Evolutionary conservation across 30 jellyfish, hydroid and myxozoan genomes (phyloP).

Genomic region (Rhopilema esculentum): DNA sequence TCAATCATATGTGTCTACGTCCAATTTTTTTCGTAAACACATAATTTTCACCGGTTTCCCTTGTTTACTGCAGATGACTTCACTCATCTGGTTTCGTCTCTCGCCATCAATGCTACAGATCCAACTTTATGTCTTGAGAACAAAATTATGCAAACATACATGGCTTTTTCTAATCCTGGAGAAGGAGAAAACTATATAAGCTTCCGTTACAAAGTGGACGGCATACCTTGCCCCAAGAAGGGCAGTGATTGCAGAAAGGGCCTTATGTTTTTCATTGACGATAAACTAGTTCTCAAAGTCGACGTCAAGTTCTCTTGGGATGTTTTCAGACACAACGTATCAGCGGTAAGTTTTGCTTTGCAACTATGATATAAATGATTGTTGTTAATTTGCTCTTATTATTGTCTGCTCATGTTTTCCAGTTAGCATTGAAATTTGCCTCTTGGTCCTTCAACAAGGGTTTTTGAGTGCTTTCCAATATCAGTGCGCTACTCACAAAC

Average conservation of each 20-base stretch:
- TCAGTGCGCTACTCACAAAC: too few species aligned
- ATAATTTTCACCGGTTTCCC: too few species aligned
- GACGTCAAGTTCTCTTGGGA: constrained; percentile 93
- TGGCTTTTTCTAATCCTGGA: constrained; percentile 36
- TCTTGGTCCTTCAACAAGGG: too few species aligned
- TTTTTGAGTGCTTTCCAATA: too few species aligned
- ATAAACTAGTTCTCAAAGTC: constrained; percentile 55
- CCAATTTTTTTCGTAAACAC: too few species aligned
- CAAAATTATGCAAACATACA: constrained; percentile 68
- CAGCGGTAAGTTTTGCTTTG: constrained; percentile 63
- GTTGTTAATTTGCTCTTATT: too few species aligned
- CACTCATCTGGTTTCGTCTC: constrained; percentile 83
- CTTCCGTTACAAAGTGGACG: constrained; percentile 93
- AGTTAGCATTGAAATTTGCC: too few species aligned
- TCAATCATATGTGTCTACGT: too few species aligned
- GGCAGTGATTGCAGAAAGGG: constrained; percentile 76
- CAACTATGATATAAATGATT: too few species aligned
- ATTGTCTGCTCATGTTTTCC: too few species aligned
- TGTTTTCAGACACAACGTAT: constrained; percentile 48
- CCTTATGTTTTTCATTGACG: constrained; percentile 78
- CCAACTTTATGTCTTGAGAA: constrained; percentile 72
- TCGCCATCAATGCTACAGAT: constrained; percentile 65
- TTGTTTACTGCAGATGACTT: constrained; percentile 63
- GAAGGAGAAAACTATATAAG: constrained; percentile 68
- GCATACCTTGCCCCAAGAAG: constrained; percentile 80